Percentiles rank a stretch among this genome's conserved stretches.
phyloP scores from a whole-genome alignment of 2,797 vertebrate species.

The Arrhamphus sclerolepis region DNA sequence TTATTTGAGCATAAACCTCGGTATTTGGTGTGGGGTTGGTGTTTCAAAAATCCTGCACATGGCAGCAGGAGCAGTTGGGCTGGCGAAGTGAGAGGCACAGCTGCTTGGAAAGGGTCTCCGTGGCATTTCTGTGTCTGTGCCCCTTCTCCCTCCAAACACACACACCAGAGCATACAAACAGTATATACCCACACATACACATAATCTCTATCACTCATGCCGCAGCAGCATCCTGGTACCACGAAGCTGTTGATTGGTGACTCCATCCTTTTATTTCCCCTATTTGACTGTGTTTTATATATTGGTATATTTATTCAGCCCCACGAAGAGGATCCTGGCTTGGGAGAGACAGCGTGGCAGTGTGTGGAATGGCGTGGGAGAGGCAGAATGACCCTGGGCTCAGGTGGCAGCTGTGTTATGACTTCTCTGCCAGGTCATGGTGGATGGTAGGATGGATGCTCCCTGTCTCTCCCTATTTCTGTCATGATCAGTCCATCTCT shows the following conservation, averaged over 20 bases:
- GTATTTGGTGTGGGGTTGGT: slow-evolving; percentile 53
- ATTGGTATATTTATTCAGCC: slow-evolving; percentile 70
- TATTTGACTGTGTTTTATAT: slow-evolving; percentile 41
- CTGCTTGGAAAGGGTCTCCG: slow-evolving; percentile 79
- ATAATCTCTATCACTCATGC: slow-evolving; percentile 69
- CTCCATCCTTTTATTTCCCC: slow-evolving; percentile 43
- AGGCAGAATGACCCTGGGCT: slow-evolving; percentile 78
- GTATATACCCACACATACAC: slow-evolving; percentile 67
- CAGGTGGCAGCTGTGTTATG: slow-evolving; percentile 84
- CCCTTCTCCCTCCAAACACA: slow-evolving; percentile 60
- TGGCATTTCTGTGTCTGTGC: slow-evolving; percentile 74
- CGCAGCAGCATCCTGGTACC: slow-evolving; percentile 60
- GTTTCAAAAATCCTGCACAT: slow-evolving; percentile 67
- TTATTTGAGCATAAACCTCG: slow-evolving; percentile 1
- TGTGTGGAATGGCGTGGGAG: slow-evolving; percentile 76
- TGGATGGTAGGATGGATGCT: slow-evolving; percentile 80
- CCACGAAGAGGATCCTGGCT: slow-evolving; percentile 70
- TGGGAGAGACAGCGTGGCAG: slow-evolving; percentile 46
- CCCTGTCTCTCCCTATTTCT: slow-evolving; percentile 56
- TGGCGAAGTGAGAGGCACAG: slow-evolving; percentile 72
- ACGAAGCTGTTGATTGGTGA: slow-evolving; percentile 72
- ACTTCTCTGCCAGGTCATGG: slow-evolving; percentile 84
- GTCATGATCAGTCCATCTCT: slow-evolving; percentile 48
- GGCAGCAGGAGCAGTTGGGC: slow-evolving; percentile 74
- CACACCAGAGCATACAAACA: slow-evolving; percentile 57